These are phyloP conservation scores for Accipiter virgatus DNA, from an alignment of 2,113 vertebrate genomes.

Conservation along the genomic window DNA sequence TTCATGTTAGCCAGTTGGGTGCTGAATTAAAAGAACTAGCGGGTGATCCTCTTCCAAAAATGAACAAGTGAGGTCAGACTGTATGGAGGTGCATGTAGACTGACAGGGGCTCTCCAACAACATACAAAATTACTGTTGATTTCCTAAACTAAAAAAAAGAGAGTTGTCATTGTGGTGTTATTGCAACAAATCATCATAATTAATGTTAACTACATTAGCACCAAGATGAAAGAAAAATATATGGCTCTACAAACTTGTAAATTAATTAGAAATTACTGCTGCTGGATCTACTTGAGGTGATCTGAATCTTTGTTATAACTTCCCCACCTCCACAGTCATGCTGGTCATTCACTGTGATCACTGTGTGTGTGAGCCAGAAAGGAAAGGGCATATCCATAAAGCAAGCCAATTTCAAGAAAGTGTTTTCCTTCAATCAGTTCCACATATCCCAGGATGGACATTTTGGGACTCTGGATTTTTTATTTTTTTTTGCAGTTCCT, in stretches of 20 bases:
- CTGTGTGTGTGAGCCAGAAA: background rate
- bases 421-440: background rate
- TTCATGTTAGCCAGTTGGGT: background rate
- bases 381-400: background rate
- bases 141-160: background rate
- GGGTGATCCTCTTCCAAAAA: background rate
- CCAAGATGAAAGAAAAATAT: background rate
- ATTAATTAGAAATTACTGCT: background rate
- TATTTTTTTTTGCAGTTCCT: background rate
- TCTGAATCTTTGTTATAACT: background rate
- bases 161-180: background rate
- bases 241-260: background rate
- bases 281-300: background rate
- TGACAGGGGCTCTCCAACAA: background rate
- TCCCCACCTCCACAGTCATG: background rate
- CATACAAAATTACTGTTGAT: background rate
- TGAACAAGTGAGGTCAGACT: background rate
- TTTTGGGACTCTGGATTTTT: background rate
- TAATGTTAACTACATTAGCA: background rate
- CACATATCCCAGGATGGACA: background rate
- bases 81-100: background rate
- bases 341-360: background rate
- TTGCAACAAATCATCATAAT: background rate
- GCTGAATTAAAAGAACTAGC: background rate
- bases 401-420: background rate